A percentile compares a stretch with the other conserved stretches of the same genome.
Conservation (phyloP, 1,140 invertebrate genomes). For the Melanaphis sacchari region DNA sequence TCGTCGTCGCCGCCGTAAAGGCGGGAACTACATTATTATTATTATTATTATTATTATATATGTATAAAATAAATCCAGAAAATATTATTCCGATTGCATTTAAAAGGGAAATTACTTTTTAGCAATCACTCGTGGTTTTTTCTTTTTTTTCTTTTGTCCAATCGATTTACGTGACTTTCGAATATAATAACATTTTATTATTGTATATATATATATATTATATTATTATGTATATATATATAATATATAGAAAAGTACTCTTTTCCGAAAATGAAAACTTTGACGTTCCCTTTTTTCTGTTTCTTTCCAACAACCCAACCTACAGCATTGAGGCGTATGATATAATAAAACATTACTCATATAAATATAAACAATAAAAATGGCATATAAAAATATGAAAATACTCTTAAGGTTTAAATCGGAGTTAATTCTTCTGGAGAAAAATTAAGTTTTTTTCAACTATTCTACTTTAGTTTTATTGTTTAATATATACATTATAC, state of each 20-base stretch:
- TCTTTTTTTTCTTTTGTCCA: conserved; percentile 28
- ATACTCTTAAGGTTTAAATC: background rate
- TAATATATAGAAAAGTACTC: background rate
- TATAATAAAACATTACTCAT: background rate
- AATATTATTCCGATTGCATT: conserved; percentile 32
- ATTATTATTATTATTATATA: background rate
- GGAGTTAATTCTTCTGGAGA: background rate
- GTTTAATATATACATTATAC: too few species aligned
- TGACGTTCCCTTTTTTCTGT: background rate
- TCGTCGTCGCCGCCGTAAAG: background rate
- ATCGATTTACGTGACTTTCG: conserved; percentile 36
- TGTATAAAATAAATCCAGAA: background rate
- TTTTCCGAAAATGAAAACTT: background rate
- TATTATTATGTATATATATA: background rate
- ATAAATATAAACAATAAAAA: background rate
- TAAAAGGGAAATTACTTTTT: conserved; percentile 16
- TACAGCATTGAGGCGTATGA: background rate
- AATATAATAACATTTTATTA: background rate
- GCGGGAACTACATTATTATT: background rate
- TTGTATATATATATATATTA: background rate
- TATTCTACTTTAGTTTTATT: background rate
- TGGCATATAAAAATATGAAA: background rate
- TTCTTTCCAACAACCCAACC: background rate
- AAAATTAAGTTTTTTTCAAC: background rate
- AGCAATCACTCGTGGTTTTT: background rate